Evolutionary conservation across 2,113 vertebrate genomes (phyloP), one percentile per base, ranked within the genome.

Genomic region (Heptranchias perlo): DNA sequence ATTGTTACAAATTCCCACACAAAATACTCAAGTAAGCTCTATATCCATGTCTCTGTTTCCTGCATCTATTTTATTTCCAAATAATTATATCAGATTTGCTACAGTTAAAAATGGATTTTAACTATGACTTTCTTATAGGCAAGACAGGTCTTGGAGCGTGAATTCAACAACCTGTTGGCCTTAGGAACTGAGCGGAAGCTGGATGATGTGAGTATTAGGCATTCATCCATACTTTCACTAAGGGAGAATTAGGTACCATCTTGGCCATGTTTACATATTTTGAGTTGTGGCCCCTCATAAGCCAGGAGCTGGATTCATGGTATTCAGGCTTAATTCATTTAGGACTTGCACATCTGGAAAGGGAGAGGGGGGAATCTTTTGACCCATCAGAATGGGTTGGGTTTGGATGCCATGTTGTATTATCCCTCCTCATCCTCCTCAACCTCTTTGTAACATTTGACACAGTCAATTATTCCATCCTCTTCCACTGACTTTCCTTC

Each of bases 91-190:
- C 8, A 52, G n/a, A n/a, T 6, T 25, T 89, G 28, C 4, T 35
- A 18, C 14, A 93, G 35, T 62, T n/a, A 39, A 93, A 64, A 52
- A 49, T 52, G 6, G 61, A 69, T 52, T 35, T 52, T 52, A 28
- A 95, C 25, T 47, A 25, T 65, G 23, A 65, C 95, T 0, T 96
- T 18, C 58, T 96, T 96, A 64, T 96, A 99, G 99, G 99, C 99
- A 94, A 98, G 99, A n/a, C 99, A 99, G 96, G 98, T 99, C 96
- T 97, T 99, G 97, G 99, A 99, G 96, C 98, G 99, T 97, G 99
- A 99, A 96, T 99, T 99, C 97, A 99, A 98, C 98, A 99, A 99
- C 96, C 96, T 99, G 95, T 97, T 99, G 49, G 99, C 99, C 61
- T 97, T 99, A 97, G 99, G 99, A 96, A 99, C 99, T 0, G 99